Evolutionary conservation across 2,797 vertebrate genomes (phyloP), one percentile per base, ranked within the genome.

Genomic region (Diglossa cyanea): DNA sequence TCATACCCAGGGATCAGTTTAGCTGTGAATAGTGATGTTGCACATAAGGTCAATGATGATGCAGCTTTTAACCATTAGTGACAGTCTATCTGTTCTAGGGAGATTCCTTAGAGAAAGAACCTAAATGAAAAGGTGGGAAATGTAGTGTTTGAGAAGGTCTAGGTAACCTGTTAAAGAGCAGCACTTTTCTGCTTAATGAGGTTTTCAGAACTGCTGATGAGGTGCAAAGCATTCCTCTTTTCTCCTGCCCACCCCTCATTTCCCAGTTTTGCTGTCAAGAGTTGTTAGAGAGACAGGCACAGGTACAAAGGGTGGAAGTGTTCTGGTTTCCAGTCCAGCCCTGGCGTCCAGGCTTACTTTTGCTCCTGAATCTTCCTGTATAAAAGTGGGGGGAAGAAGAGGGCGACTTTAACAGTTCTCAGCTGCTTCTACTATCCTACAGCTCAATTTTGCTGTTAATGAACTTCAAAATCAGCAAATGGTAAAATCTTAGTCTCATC

Each of bases 351-450:
- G 57, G n/a, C 14, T 71, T 55, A 23, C 18, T 10, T 82, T 73
- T 28, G 4, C 8, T 77, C 23, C 25, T 40, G 23, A 61, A 51
- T 40, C 21, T 40, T 86, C 9, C 33, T 71, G 30, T 45, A 9
- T 17, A 72, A 40, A 0, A 1, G 5, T 57, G 15, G 21, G 1
- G 8, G 2, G 42, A 18, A 18, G 10, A n/a, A 74, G 4, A 39
- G 3, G 7, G 4, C 63, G 26, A 44, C 7, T 37, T 37, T 13
- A 35, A 17, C 6, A 26, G 6, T 25, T 10, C 12, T 75, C n/a
- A 30, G 11, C 21, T 48, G 4, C 18, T 12, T 35, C 33, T 79
- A 16, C 18, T 45, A 1, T 39, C 13, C 20, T 62, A 16, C 26
- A 47, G 31, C 16, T 63, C 21, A 53, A 3, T 88, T 72, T 62